These are phyloP conservation scores for Cossypha heuglini DNA, from an alignment of 2,797 vertebrate genomes.

Conservation along the genomic window DNA sequence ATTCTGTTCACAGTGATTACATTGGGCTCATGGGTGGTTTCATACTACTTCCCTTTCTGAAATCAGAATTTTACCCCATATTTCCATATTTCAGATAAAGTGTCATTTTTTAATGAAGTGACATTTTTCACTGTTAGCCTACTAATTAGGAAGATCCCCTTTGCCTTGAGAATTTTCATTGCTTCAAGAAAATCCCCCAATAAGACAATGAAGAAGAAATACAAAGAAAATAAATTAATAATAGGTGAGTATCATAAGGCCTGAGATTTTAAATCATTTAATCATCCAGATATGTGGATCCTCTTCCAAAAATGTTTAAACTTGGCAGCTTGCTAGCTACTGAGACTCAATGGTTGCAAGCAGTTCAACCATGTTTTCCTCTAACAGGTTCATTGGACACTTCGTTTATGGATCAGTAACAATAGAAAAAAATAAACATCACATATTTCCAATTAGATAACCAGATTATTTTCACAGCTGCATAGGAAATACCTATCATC, in stretches of 20 bases:
- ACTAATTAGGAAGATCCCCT: neutral
- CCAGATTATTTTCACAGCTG: neutral
- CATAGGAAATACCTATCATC: neutral
- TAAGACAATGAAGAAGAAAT: neutral
- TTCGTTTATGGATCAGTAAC: neutral
- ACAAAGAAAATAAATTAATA: neutral
- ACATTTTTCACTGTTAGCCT: neutral
- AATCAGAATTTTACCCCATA: neutral
- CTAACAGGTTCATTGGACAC: neutral
- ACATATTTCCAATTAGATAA: neutral
- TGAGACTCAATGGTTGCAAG: neutral
- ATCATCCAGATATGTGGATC: neutral
- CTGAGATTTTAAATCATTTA: neutral
- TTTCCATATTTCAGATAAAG: neutral
- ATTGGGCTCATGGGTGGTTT: neutral
- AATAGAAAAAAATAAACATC: neutral
- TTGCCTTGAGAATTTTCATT: neutral
- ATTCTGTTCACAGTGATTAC: neutral
- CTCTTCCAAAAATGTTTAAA: neutral
- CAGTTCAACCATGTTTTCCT: neutral
- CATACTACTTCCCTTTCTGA: neutral
- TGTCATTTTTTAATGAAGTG: neutral
- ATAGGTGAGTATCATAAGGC: neutral
- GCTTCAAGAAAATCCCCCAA: neutral
- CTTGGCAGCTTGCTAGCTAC: neutral